Evolutionary conservation across 2,113 vertebrate genomes (phyloP).

Genomic region (Octodon degus): DNA sequence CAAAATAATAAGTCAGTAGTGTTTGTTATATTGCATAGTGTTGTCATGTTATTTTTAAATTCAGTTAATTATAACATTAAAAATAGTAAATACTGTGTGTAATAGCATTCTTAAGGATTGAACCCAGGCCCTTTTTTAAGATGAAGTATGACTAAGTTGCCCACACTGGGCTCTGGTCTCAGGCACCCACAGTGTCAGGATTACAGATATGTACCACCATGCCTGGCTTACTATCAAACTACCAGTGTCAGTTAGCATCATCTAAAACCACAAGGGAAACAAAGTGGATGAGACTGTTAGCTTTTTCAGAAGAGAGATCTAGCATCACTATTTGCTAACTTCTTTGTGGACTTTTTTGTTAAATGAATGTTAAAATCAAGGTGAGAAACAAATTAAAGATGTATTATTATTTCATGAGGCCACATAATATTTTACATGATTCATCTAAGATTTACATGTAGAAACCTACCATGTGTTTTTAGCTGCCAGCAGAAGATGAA

Average conservation of each 20-base stretch:
- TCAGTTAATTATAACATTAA: conserved; percentile 24
- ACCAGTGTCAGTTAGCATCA: not conserved
- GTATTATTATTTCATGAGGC: conserved; percentile 25
- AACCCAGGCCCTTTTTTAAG: not conserved
- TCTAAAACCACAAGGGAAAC: not conserved
- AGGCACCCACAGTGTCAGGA: not conserved
- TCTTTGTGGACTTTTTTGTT: conserved; percentile 27
- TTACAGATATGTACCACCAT: not conserved
- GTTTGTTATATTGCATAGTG: too few species aligned
- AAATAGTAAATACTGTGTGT: conserved; percentile 36
- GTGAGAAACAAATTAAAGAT: conserved; percentile 14
- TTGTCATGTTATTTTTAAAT: conserved; percentile 4
- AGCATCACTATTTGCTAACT: not conserved
- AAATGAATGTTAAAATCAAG: conserved; percentile 53
- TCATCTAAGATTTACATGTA: conserved; percentile 46
- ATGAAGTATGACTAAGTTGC: not conserved
- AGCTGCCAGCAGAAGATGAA: conserved; percentile 98
- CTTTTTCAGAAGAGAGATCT: conserved; percentile 13
- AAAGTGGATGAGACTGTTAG: not conserved
- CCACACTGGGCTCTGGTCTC: not conserved
- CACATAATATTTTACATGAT: conserved; percentile 54
- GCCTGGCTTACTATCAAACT: not conserved
- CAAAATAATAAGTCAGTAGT: too few species aligned
- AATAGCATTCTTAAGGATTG: not conserved
- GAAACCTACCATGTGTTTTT: conserved; percentile 71